Evolutionary conservation across 2,888 invertebrate species (phyloP), one percentile per base, ranked within the genome.

Genomic region (Labia minor): DNA sequence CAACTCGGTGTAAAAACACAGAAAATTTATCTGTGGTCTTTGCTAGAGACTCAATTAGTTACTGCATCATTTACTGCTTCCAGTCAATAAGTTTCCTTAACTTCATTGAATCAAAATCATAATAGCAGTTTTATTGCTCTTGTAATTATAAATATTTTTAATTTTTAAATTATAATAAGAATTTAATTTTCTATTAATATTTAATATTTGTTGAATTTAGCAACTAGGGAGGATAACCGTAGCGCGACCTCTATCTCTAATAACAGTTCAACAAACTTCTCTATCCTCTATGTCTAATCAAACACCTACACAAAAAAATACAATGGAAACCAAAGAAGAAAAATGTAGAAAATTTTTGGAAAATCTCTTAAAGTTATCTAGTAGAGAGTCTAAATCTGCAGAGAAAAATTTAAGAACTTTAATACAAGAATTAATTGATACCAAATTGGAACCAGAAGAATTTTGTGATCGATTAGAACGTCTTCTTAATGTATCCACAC

Each of bases 271-370:
- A 33, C 33, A 33, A 8, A 6, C 6, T 8, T 11, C 33, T 11
- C 33, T 8, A 33, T 11, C 33, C 6, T 6, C 33, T 11, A 6
- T 8, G 33, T 6, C 33, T n/a, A n/a, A n/a, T 66, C 68, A 19
- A 68, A 65, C 64, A 66, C 67, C 21, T 65, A 33, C 33, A 33
- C 11, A 82, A 81, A 80, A 81, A 76, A 81, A 81, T 74, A 79
- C 81, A 69, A 80, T 82, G 74, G 90, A 91, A 78, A 93, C 92
- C 82, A 92, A 93, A 80, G 95, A 95, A 84, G 94, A 94, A 81
- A 97, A 97, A 82, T 97, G 97, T 83, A 89, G 95, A 76, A 97
- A 95, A 81, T 97, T 97, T 81, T 85, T 97, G 78, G 93, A 95
- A 70, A 97, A 97, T 78, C 84, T 97, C 72, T 84, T 97, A 77